Percentiles rank a stretch among this genome's conserved stretches.
These are phyloP conservation scores for Camelus bactrianus DNA, from an alignment of 2,113 vertebrate species.

Conservation along the genomic window DNA sequence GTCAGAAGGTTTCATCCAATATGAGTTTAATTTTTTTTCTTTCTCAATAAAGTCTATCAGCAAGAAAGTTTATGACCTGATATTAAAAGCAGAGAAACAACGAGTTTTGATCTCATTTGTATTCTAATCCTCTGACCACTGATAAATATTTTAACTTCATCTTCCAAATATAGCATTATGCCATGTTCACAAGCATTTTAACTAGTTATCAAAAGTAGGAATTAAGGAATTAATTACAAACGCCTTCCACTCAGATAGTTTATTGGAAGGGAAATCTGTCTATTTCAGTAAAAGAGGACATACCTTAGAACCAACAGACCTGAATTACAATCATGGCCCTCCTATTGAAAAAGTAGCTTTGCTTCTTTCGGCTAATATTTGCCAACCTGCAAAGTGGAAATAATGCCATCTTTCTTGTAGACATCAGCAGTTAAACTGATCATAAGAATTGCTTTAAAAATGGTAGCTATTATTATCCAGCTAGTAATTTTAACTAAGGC, in stretches of 20 bases:
- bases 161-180: slow-evolving; percentile 26
- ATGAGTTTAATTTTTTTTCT: not conserved
- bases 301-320: not conserved
- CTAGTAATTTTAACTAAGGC: not conserved
- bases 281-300: not conserved
- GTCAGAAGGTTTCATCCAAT: slow-evolving; percentile 2
- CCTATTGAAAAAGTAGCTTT: not conserved
- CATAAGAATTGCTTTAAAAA: not conserved
- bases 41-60: not conserved
- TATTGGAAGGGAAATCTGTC: not conserved
- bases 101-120: slow-evolving; percentile 40
- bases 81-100: slow-evolving; percentile 49
- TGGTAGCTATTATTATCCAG: not conserved
- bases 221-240: slow-evolving; percentile 36
- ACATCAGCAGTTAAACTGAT: not conserved
- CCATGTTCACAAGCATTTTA: slow-evolving; percentile 37
- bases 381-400: not conserved
- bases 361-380: not conserved
- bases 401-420: not conserved
- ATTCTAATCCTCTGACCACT: slow-evolving; percentile 2
- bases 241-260: slow-evolving; percentile 19
- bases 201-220: slow-evolving; percentile 53
- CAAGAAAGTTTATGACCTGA: slow-evolving; percentile 25
- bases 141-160: slow-evolving; percentile 59
- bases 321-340: not conserved